Percentiles rank a stretch among this genome's conserved stretches.
Conservation (phyloP, 2,888 invertebrate genomes). For the Cantharis flavilabris region DNA sequence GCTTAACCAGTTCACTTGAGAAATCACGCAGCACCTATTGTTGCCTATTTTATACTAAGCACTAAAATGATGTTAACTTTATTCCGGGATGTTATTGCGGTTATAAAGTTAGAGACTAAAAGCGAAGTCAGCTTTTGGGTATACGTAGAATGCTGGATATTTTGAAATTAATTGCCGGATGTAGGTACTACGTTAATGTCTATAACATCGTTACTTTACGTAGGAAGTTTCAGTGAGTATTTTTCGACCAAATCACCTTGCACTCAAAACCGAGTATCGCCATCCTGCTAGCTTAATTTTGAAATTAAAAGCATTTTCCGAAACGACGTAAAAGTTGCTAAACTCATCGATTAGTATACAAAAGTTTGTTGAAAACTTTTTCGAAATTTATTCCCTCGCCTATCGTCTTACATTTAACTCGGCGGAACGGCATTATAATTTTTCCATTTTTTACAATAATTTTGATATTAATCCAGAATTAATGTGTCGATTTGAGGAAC, state of each 20-base stretch:
- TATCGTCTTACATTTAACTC: neutral
- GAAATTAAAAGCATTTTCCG: neutral
- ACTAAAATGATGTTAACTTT: neutral
- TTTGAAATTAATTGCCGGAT: neutral
- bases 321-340: neutral
- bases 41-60: neutral
- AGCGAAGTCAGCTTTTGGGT: neutral
- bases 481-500: neutral
- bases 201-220: neutral
- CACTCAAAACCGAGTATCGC: neutral
- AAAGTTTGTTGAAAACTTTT: neutral
- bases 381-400: neutral
- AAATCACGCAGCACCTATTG: neutral
- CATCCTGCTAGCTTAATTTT: neutral
- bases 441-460: neutral
- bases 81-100: neutral
- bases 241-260: neutral
- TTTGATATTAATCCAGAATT: neutral
- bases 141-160: neutral
- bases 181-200: neutral
- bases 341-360: neutral
- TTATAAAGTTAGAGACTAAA: neutral
- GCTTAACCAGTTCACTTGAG: neutral
- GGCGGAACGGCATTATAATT: neutral
- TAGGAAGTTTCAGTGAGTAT: neutral